Evolutionary conservation across 2,797 vertebrate species (phyloP), one percentile per base, ranked within the genome.

Genomic region (Syngnathus acus): DNA sequence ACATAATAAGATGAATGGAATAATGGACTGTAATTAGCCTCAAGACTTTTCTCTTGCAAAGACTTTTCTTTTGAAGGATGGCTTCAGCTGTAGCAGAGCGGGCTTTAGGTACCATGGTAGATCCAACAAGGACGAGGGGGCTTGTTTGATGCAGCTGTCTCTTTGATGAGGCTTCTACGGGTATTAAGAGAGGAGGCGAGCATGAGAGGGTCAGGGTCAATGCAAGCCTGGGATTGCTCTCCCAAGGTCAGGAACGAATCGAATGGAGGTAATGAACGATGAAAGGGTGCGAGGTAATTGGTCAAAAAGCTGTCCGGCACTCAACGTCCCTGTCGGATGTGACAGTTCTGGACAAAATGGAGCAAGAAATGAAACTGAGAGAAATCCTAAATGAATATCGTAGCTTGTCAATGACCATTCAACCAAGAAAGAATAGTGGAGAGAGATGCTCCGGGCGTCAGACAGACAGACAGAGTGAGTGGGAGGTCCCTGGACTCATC

Each of bases 401-500:
- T n/a, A 23, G 39, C 38, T 66, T 62, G 60, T 77, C 62, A 9
- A 7, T 70, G 77, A 66, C 55, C 65, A 62, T 23, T 64, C 10
- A 69, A 43, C 54, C 19, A 19, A 65, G 21, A 40, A 17, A 59
- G 39, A 47, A 68, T 13, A 71, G 57, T 61, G 50, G 63, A 71
- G 61, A 65, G 72, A 64, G 72, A 80, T 78, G 72, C 81, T 83
- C 74, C 53, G 75, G 82, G 73, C 84, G 77, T 72, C 71, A 83
- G 81, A 79, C 72, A 87, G 80, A 85, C 78, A 82, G 64, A 87
- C 81, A 78, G 82, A 85, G 83, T 77, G 83, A 82, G 81, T 80
- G 80, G 84, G 86, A 86, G 85, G 84, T 90, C 88, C 83, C 89
- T 79, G 76, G 86, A 86, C 86, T 90, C 85, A 86, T 89, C 81